Conservation (phyloP, 2,888 invertebrate genomes). For the Apodemia mormo region DNA sequence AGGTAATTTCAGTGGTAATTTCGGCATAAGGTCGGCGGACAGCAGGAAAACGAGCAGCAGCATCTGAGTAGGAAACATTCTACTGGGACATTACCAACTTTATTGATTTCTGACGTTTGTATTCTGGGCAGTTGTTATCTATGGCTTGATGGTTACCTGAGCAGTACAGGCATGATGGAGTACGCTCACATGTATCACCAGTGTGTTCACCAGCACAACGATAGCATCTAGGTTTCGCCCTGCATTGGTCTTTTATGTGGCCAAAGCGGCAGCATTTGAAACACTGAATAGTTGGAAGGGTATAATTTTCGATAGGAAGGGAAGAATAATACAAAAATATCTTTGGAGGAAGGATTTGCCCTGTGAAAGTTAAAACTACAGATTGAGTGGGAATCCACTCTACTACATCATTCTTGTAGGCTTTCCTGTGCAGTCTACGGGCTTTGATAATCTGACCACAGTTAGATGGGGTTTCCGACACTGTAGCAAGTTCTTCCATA, state of each 20-base stretch:
- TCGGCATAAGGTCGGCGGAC: no score
- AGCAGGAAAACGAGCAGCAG: no score
- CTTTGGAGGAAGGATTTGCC: not conserved
- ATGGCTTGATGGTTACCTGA: not conserved
- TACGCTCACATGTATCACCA: not conserved
- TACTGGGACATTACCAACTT: no score
- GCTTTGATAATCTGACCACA: not conserved
- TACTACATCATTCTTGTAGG: not conserved
- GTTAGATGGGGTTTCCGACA: no score
- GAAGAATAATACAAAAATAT: not conserved
- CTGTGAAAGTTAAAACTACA: not conserved
- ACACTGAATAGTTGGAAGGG: no score
- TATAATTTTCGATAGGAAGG: no score
- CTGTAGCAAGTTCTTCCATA: no score
- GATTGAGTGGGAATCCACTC: no score
- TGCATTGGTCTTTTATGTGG: not conserved
- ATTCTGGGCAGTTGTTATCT: not conserved
- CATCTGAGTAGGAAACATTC: no score
- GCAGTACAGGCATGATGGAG: not conserved
- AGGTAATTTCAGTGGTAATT: not conserved
- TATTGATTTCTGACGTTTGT: no score
- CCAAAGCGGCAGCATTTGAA: no score
- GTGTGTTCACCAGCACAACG: not conserved
- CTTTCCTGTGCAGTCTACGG: not conserved
- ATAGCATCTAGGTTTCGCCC: not conserved